Base-by-base conservation (phyloP, 1,140 invertebrate genomes). In the Polypedilum pembai region DNA sequence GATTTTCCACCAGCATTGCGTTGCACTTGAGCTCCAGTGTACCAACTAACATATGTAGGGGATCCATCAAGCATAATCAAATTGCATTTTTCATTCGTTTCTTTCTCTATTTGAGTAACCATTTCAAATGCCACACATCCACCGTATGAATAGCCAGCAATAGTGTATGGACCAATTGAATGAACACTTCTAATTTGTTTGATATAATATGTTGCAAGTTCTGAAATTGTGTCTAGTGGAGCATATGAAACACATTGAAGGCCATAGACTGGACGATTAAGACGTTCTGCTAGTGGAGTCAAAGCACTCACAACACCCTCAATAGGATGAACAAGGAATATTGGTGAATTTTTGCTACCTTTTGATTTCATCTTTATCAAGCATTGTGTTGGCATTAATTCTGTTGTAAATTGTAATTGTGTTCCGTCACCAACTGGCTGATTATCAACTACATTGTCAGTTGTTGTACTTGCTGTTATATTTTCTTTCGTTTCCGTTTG, bases 91-190 rank as follows among this genome's bases (percentile, higher is more conserved):
- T 91, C 87, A 8, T 88, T 87, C 73, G 76, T 82, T 80, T 83
- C 80, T 75, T 85, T 84, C 81, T 98, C 93, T 33, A 98, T 81
- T 78, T 93, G 89, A 8, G 91, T 77, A 2, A 91, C 92, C 89
- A 99, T 98, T 85, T 98, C 97, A 80, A 96, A 94, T 4, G 93
- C 95, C 8, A 98, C 89, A 75, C 90, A 88, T 8, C 92, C 90
- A 72, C 97, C 97, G 82, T 94, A 98, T 0, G 96, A 98, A 82
- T 99, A 99, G 3, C 96, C 97, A 41, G 91, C 86, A 56, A 99
- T 81, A 20, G 88, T 88, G 84, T 95, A 97, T 0, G 95, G 94
- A 75, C 94, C 92, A 75, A 87, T 83, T 0, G 88, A 87, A 82
- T 96, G 93, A n/a, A 93, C 83, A 24, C 85, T 85, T 78, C 89